phyloP scores from a whole-genome alignment of 2,888 invertebrate species.

The Ennomos fuscantarius region DNA sequence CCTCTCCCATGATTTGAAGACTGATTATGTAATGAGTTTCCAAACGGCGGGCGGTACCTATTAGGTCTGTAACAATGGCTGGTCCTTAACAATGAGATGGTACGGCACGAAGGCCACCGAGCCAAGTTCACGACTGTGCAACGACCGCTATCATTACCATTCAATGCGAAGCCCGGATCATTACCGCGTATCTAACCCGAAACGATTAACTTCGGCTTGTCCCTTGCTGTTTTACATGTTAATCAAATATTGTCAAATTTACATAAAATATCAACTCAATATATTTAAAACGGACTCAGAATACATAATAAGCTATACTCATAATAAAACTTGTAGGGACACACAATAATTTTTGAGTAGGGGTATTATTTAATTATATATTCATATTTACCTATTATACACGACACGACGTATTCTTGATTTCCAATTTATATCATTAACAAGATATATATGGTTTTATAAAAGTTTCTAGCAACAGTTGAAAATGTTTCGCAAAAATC shows the following conservation, averaged over 20 bases:
- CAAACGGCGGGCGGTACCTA: slow-evolving; percentile 35
- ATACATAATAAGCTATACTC: too few relatives aligned
- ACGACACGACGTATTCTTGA: too few relatives aligned
- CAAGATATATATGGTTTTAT: background rate
- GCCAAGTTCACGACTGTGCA: slow-evolving; percentile 78
- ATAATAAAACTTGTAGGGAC: too few relatives aligned
- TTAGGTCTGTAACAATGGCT: slow-evolving; percentile 49
- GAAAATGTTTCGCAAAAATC: slow-evolving; percentile 3
- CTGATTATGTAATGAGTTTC: slow-evolving; percentile 37
- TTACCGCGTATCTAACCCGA: slow-evolving; percentile 51
- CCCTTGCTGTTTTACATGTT: slow-evolving; percentile 35
- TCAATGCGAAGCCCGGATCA: slow-evolving; percentile 64
- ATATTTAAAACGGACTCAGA: slow-evolving; percentile 11
- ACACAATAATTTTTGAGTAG: too few relatives aligned
- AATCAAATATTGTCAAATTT: slow-evolving; percentile 32
- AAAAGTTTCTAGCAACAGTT: background rate
- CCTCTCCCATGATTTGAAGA: slow-evolving; percentile 27
- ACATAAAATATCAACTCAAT: slow-evolving; percentile 18
- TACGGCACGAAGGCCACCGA: slow-evolving; percentile 67
- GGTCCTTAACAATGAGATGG: slow-evolving; percentile 61
- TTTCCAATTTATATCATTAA: too few relatives aligned
- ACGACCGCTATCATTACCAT: slow-evolving; percentile 78
- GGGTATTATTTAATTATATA: too few relatives aligned
- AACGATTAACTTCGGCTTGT: slow-evolving; percentile 41
- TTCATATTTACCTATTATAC: too few relatives aligned